phyloP scores from a whole-genome alignment of 2,113 vertebrate genomes.

The Ailuropoda melanoleuca region DNA sequence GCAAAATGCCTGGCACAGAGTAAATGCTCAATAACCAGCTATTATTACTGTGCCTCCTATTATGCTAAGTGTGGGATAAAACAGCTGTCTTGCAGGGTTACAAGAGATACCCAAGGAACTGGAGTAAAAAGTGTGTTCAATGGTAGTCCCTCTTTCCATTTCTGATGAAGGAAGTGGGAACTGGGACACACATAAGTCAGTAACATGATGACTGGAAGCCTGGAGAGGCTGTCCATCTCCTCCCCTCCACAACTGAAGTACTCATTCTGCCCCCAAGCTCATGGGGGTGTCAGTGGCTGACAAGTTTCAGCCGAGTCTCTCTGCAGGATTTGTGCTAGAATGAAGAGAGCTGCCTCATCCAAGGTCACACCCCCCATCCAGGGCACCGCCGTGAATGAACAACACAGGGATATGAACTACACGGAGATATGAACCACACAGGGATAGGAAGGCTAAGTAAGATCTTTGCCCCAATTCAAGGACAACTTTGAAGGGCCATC shows the following conservation, averaged over 20 bases:
- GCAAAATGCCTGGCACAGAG: background rate
- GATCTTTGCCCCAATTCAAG: background rate
- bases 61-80: background rate
- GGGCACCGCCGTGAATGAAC: background rate
- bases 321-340: background rate
- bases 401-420: too few relatives aligned
- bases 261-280: background rate
- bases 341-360: background rate
- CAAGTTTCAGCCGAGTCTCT: background rate
- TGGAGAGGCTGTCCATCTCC: background rate
- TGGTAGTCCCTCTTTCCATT: background rate
- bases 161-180: background rate
- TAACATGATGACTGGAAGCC: background rate
- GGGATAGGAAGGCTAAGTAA: background rate
- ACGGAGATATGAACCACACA: background rate
- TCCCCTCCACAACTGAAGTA: accelerated
- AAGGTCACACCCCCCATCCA: background rate
- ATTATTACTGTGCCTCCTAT: background rate
- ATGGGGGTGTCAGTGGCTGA: background rate
- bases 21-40: background rate
- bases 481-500: background rate
- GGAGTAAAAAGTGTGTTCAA: background rate
- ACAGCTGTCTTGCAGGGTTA: background rate
- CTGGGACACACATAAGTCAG: background rate
- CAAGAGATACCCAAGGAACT: background rate